Evolutionary conservation across 2,888 invertebrate genomes (phyloP), one percentile per base, ranked within the genome.

Genomic region (Eucera pruinosa): DNA sequence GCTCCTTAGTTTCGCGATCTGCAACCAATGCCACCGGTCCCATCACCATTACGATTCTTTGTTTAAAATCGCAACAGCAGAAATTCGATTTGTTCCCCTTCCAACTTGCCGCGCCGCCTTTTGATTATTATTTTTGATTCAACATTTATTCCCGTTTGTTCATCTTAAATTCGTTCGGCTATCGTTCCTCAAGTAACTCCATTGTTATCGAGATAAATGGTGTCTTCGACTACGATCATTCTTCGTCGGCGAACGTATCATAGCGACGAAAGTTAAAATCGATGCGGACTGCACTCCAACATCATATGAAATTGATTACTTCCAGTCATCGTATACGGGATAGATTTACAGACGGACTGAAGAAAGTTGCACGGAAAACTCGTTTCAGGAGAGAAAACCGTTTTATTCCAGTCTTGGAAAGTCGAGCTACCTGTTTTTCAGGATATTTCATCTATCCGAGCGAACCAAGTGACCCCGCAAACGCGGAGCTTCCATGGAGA

Each of bases 1-100:
- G 80, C 48, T 90, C 89, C 77, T 89, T 89, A 55, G 83, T 82
- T 62, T 85, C 87, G 41, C 88, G 89, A 87, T 91, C 90, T 90
- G 88, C 70, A 90, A 91, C 69, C 82, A 90, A 86, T 61, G 82
- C 83, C 82, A 90, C 86, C 74, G 87, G 87, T 47, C 82, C 85
- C 85, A 89, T 88, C 78, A 89, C 82, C 83, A 69, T 77, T 54
- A 69, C 25, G 43, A 52, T 62, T 54, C 58, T 33, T 54, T 55
- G 13, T 6, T 18, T 23, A 50, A 23, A 55, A 55, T 48, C 45
- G 30, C 18, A 48, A 23, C n/a, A 18, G n/a, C n/a, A 23, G 20
- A 47, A 50, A 33, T 60, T 64, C 43, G 39, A 11, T 33, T 20
- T 2, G 15, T 64, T 20, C 57, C 47, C 41, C n/a, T n/a, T n/a